A percentile compares a stretch with the other conserved stretches of the same genome.
Conservation (phyloP, 92 coral and sea anemone genomes). For the Micromussa lordhowensis region DNA sequence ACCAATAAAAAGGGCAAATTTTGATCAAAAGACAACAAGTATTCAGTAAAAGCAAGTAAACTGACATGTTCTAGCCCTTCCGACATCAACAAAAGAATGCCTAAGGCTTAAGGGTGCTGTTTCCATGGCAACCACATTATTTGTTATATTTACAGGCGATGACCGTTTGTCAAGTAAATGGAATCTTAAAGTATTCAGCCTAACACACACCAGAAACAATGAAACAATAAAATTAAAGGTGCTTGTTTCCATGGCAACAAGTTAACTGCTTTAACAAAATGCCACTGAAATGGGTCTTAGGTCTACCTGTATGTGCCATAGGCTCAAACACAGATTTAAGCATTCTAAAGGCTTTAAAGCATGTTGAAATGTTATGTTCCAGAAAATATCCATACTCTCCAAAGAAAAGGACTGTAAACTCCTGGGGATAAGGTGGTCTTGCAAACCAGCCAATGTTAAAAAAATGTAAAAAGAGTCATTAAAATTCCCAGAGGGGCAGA, state of each 20-base stretch:
- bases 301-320: too few relatives aligned
- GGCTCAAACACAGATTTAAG: too few relatives aligned
- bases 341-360: too few relatives aligned
- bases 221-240: constrained; percentile 6
- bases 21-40: constrained; percentile 32
- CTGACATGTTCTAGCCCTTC: neutral
- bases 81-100: too few relatives aligned
- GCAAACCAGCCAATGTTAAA: too few relatives aligned
- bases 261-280: neutral
- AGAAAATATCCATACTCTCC: neutral
- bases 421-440: too few relatives aligned
- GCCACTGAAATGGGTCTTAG: neutral
- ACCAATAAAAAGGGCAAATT: neutral
- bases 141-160: too few relatives aligned
- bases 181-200: neutral
- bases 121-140: too few relatives aligned
- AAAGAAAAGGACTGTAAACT: neutral
- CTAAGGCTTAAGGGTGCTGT: neutral
- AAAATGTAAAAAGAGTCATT: too few relatives aligned
- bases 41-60: neutral
- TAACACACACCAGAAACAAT: neutral
- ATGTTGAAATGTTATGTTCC: too few relatives aligned
- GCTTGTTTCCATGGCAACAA: constrained; percentile 23
- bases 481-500: neutral
- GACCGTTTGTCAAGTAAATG: too few relatives aligned